Conservation (phyloP, 1,140 invertebrate genomes). For the Harpegnathos saltator region DNA sequence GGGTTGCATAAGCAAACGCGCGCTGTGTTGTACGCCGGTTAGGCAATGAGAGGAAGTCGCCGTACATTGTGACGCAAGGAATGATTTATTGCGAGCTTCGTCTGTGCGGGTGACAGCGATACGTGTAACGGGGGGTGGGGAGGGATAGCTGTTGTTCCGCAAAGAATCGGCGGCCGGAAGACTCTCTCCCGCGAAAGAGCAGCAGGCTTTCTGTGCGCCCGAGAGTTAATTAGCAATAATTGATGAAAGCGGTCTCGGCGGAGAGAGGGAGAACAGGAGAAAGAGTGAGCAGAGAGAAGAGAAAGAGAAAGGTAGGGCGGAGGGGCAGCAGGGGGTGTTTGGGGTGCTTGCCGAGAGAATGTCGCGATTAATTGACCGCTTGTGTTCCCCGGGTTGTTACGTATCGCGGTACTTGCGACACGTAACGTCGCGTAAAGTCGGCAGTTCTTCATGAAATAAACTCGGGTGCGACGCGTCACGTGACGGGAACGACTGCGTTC, state of each 20-base stretch:
- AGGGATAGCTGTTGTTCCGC: not conserved
- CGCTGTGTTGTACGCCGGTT: not conserved
- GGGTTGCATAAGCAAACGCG: constrained; percentile 18
- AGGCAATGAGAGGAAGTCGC: constrained; percentile 17
- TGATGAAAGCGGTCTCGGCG: too few relatives aligned
- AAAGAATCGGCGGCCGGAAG: too few relatives aligned
- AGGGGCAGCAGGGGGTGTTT: too few relatives aligned
- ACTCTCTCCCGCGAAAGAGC: too few relatives aligned
- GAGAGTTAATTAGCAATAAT: too few relatives aligned
- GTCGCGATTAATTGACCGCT: not conserved
- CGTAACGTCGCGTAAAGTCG: not conserved
- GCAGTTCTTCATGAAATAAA: constrained; percentile 33
- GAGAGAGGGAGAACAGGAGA: too few relatives aligned
- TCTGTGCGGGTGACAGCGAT: not conserved
- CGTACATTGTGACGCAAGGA: constrained; percentile 10
- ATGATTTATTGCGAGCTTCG: constrained; percentile 40
- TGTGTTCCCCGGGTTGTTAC: not conserved
- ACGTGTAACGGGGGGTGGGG: not conserved
- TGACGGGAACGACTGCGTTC: constrained; percentile 31
- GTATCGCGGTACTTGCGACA: not conserved
- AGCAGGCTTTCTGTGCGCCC: too few relatives aligned
- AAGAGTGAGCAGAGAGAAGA: too few relatives aligned
- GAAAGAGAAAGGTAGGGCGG: too few relatives aligned
- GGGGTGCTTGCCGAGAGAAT: too few relatives aligned
- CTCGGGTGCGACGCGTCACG: constrained; percentile 6